phyloP scores from a whole-genome alignment of 2,888 invertebrate genomes.

The Metalampra italica region DNA sequence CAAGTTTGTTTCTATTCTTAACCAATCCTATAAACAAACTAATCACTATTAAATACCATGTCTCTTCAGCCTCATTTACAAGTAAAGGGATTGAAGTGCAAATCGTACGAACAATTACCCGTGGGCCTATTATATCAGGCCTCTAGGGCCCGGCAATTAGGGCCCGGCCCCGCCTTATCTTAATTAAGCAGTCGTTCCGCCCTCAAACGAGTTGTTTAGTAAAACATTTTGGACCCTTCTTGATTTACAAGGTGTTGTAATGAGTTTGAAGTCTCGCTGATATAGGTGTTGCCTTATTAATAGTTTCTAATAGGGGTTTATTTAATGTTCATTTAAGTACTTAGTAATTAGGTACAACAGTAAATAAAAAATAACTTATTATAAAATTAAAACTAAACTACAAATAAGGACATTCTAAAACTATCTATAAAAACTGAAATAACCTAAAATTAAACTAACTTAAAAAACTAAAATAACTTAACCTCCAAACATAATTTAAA shows the following conservation, averaged over 20 bases:
- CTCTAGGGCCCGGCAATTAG: constrained; percentile 22
- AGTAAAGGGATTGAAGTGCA: not conserved
- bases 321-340: too few species aligned
- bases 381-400: too few species aligned
- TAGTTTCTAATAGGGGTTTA: too few species aligned
- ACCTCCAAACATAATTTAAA: too few species aligned
- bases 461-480: too few species aligned
- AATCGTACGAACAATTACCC: constrained; percentile 1
- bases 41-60: too few species aligned
- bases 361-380: too few species aligned
- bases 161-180: constrained; percentile 28
- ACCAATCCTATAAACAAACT: not conserved
- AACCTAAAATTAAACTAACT: too few species aligned
- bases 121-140: constrained; percentile 3
- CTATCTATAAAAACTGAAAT: too few species aligned
- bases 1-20: not conserved
- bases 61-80: not conserved
- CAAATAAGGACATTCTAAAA: too few species aligned
- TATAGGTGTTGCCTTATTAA: not conserved
- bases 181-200: constrained; percentile 31
- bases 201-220: constrained; percentile 17
- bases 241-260: not conserved
- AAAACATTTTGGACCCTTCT: constrained; percentile 4
- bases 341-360: too few species aligned
- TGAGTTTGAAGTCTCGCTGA: not conserved